Conservation (phyloP, 2,797 vertebrate genomes). For the Cottoperca gobio region DNA sequence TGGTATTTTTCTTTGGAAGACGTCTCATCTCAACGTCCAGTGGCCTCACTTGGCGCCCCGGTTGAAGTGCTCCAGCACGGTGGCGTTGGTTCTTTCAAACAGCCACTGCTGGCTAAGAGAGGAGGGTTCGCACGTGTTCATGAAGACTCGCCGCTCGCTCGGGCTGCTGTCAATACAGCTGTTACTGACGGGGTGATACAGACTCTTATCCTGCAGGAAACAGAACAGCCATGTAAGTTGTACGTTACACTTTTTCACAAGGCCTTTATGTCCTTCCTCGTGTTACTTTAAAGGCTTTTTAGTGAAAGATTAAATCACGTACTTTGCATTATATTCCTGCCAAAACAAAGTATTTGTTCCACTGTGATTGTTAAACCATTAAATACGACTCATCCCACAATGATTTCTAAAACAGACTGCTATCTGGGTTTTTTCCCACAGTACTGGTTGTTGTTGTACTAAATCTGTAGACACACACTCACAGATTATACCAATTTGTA, state of each 20-base stretch:
- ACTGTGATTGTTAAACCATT: neutral
- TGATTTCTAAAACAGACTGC: neutral
- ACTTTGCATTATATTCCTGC: neutral
- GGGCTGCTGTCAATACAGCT: slow-evolving; percentile 93
- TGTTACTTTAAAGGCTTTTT: too few species aligned
- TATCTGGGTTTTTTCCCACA: neutral
- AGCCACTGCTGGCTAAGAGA: slow-evolving; percentile 93
- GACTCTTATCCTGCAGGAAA: slow-evolving; percentile 87
- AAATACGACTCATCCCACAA: neutral
- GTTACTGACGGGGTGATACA: slow-evolving; percentile 94
- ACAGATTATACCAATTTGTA: too few species aligned
- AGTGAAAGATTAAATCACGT: neutral
- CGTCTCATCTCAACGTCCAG: neutral
- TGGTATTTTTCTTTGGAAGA: slow-evolving; percentile 34
- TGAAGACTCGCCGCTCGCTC: slow-evolving; percentile 90
- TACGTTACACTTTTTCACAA: too few species aligned
- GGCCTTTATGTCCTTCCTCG: too few species aligned
- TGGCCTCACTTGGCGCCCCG: slow-evolving; percentile 69
- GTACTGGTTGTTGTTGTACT: too few species aligned
- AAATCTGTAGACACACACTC: too few species aligned
- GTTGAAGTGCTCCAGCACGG: slow-evolving; percentile 93
- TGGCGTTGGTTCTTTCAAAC: slow-evolving; percentile 93
- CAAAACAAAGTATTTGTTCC: neutral
- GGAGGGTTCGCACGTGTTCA: slow-evolving; percentile 90
- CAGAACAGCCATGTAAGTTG: neutral